Evolutionary conservation across 2,888 invertebrate species (phyloP).

Genomic region (Gymnocheta viridis): DNA sequence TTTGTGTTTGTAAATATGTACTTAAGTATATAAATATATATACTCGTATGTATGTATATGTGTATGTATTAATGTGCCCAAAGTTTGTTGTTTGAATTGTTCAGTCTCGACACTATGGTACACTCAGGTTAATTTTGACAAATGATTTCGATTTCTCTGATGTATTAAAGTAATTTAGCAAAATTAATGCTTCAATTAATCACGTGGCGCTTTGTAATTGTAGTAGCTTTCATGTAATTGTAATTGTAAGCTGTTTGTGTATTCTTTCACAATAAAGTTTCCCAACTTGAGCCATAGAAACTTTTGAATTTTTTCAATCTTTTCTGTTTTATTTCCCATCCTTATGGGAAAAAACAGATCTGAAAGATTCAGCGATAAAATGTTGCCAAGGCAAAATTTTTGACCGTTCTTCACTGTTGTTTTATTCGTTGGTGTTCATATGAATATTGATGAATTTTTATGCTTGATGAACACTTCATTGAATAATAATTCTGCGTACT

Average conservation of each 20-base stretch:
- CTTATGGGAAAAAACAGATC: constrained; percentile 9
- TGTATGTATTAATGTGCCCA: too few species aligned
- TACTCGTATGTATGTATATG: background rate
- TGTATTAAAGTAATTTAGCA: constrained; percentile 81
- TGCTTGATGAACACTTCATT: background rate
- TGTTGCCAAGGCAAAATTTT: background rate
- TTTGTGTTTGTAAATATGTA: background rate
- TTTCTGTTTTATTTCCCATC: background rate
- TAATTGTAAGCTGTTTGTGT: constrained; percentile 6
- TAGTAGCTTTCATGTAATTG: background rate
- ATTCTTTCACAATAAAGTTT: background rate
- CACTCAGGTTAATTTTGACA: constrained; percentile 78
- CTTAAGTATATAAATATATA: background rate
- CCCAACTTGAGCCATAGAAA: constrained; percentile 9
- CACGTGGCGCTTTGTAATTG: constrained; percentile 22
- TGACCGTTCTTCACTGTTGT: background rate
- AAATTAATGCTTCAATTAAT: constrained; percentile 77
- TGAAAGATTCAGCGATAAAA: background rate
- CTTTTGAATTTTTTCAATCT: background rate
- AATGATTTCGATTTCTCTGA: constrained; percentile 81
- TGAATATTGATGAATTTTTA: background rate
- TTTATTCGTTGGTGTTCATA: background rate
- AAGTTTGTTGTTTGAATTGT: constrained; percentile 11
- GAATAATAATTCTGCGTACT: background rate
- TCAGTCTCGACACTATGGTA: constrained; percentile 23